A percentile compares a stretch with the other conserved stretches of the same genome.
Conservation (phyloP, 2,888 invertebrate genomes). For the Campopleginae sp. region DNA sequence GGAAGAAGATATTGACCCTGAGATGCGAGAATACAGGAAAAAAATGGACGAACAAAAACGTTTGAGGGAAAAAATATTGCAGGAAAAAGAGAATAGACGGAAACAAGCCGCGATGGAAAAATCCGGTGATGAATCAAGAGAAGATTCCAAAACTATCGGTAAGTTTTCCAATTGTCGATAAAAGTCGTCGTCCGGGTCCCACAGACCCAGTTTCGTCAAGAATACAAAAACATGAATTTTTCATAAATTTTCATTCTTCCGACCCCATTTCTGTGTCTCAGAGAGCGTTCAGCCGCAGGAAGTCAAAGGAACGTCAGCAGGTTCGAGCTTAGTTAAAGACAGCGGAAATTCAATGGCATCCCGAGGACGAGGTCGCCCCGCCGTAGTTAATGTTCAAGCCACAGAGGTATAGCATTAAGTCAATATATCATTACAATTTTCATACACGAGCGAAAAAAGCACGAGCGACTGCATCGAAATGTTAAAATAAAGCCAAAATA, state of each 20-base stretch:
- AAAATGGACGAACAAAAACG: constrained; percentile 85
- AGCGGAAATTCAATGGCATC: constrained; percentile 69
- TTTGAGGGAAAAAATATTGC: constrained; percentile 83
- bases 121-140: constrained; percentile 75
- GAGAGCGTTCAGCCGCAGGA: constrained; percentile 74
- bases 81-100: constrained; percentile 84
- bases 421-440: constrained; percentile 44
- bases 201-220: not conserved
- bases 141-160: constrained; percentile 72
- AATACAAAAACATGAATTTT: not conserved
- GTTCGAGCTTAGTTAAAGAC: constrained; percentile 76
- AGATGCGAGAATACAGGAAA: constrained; percentile 83
- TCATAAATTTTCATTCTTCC: not conserved
- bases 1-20: constrained; percentile 82
- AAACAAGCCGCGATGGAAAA: constrained; percentile 83
- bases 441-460: not conserved
- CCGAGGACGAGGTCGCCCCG: constrained; percentile 76
- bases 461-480: not conserved
- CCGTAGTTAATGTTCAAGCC: constrained; percentile 74
- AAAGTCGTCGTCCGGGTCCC: no score
- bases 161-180: not conserved
- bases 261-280: constrained; percentile 47
- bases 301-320: constrained; percentile 70
- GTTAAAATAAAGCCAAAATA: not conserved
- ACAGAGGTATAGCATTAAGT: constrained; percentile 81